phyloP scores from a whole-genome alignment of 2,797 vertebrate species.

The Caiman crocodilus region DNA sequence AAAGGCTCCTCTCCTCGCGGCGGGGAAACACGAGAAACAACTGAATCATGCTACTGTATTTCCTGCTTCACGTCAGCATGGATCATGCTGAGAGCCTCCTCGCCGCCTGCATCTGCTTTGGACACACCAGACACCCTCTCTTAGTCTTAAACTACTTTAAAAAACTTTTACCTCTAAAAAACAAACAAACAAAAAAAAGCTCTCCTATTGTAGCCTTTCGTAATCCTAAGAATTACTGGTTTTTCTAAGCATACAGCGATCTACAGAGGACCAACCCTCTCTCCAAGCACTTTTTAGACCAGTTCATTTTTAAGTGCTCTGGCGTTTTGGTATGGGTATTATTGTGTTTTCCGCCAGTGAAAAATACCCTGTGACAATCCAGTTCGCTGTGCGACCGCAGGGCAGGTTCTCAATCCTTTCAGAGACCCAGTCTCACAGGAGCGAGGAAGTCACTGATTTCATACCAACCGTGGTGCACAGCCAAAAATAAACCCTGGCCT shows the following conservation, averaged over 20 bases:
- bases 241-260: neutral
- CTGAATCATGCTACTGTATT: neutral
- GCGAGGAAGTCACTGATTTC: neutral
- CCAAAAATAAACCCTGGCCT: neutral
- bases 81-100: neutral
- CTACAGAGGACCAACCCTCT: neutral
- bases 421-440: neutral
- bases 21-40: neutral
- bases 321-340: neutral
- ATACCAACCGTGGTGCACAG: neutral
- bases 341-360: neutral
- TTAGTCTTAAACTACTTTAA: neutral
- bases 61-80: neutral
- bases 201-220: neutral
- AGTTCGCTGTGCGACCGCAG: neutral
- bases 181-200: neutral
- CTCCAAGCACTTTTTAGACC: neutral
- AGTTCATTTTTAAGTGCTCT: neutral
- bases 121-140: neutral
- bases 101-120: neutral
- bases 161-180: neutral
- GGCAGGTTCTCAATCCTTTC: neutral
- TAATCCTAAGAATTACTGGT: neutral
- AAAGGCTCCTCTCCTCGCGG: neutral
- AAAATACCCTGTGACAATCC: neutral